Conservation (phyloP, 2,113 vertebrate species). For the Pituophis catenifer region DNA sequence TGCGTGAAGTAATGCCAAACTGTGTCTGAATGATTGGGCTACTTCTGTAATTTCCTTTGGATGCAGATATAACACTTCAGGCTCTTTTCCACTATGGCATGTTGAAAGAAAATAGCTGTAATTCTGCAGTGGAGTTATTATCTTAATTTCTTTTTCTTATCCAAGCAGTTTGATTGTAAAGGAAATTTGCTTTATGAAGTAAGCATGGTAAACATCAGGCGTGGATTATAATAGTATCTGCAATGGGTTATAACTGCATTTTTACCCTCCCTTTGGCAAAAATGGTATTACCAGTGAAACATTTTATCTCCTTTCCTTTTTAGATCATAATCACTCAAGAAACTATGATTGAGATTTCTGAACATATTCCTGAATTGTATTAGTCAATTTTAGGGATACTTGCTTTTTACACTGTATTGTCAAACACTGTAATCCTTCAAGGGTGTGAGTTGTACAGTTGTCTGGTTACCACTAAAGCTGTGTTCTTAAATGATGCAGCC, state of each 20-base stretch:
- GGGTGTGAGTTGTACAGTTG: neutral
- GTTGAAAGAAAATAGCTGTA: neutral
- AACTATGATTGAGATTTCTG: neutral
- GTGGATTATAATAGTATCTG: neutral
- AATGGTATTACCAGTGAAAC: neutral
- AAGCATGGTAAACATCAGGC: neutral
- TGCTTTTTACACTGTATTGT: neutral
- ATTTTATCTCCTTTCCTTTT: neutral
- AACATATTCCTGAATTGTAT: neutral
- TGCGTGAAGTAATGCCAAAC: neutral
- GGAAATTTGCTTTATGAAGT: neutral
- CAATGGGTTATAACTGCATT: neutral
- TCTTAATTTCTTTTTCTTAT: neutral
- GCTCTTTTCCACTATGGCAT: neutral
- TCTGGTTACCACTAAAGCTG: neutral
- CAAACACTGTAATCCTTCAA: neutral
- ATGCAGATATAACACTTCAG: neutral
- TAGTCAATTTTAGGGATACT: neutral
- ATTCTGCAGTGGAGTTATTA: neutral
- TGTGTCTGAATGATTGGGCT: neutral
- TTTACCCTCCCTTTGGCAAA: neutral
- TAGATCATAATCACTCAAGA: neutral
- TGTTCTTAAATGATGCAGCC: conserved; percentile 6
- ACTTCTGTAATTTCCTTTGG: neutral
- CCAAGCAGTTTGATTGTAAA: neutral